Evolutionary conservation across 1,140 invertebrate genomes (phyloP).

Genomic region (Lepidurus apus): DNA sequence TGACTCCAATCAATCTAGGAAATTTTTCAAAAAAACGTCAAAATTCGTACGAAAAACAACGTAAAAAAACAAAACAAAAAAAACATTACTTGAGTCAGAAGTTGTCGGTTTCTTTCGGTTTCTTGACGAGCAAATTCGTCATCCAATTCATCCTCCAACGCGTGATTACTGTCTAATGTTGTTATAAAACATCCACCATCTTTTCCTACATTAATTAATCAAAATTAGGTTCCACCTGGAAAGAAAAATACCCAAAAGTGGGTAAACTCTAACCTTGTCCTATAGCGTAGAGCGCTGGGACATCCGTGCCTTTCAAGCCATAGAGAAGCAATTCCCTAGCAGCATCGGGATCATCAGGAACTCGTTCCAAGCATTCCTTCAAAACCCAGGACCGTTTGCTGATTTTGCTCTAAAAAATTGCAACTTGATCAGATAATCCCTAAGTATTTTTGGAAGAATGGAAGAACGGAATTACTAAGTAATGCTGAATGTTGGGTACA

Average conservation of each 20-base stretch:
- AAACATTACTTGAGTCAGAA: conserved; percentile 27
- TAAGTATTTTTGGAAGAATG: conserved; percentile 35
- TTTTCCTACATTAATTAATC: neutral
- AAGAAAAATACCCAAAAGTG: too few relatives aligned
- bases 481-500: conserved; percentile 64
- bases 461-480: conserved; percentile 48
- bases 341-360: conserved; percentile 65
- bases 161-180: conserved; percentile 29
- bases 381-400: conserved; percentile 74
- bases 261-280: conserved; percentile 42
- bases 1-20: conserved; percentile 43
- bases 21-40: conserved; percentile 1
- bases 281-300: conserved; percentile 55
- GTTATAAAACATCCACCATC: conserved; percentile 23
- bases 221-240: too few relatives aligned
- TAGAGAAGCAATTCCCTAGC: conserved; percentile 66
- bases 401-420: conserved; percentile 58
- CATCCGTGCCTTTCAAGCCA: conserved; percentile 62
- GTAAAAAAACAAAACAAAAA: too few relatives aligned
- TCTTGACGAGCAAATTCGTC: neutral
- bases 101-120: conserved; percentile 24
- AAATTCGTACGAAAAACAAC: too few relatives aligned
- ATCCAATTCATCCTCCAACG: conserved; percentile 33
- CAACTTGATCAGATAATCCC: conserved; percentile 35
- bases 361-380: conserved; percentile 69